Evolutionary conservation across 2,888 invertebrate genomes (phyloP).

Genomic region (Linyphia triangularis): DNA sequence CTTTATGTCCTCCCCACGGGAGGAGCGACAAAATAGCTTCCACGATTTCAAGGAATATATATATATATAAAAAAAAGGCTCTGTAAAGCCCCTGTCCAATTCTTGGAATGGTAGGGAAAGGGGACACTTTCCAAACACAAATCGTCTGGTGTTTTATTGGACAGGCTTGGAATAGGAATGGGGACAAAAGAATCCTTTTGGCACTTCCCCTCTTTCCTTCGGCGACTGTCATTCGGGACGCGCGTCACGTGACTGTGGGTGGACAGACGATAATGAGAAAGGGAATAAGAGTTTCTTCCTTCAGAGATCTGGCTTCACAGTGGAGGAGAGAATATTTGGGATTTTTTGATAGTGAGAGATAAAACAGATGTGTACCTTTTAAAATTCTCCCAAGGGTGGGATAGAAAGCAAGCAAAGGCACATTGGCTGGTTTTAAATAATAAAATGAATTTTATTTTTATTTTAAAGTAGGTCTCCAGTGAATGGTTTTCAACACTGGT

Average conservation of each 20-base stretch:
- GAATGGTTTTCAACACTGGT: too few species aligned
- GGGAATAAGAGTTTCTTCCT: neutral
- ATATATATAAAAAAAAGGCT: too few species aligned
- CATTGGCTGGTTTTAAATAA: too few species aligned
- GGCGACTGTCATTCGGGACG: neutral
- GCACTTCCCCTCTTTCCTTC: neutral
- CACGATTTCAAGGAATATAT: neutral
- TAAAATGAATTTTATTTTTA: too few species aligned
- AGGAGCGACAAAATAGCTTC: neutral
- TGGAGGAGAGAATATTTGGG: too few species aligned
- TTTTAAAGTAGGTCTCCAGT: too few species aligned
- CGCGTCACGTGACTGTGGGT: neutral
- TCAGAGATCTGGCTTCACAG: neutral
- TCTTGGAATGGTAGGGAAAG: neutral
- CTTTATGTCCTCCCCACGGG: neutral
- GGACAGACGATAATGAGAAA: neutral
- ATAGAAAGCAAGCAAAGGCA: too few species aligned
- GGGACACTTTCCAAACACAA: neutral
- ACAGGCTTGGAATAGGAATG: conserved; percentile 3
- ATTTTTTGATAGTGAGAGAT: neutral
- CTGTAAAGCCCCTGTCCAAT: neutral
- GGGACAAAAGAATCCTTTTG: neutral
- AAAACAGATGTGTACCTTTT: neutral
- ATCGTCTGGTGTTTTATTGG: neutral
- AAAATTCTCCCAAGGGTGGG: neutral